These are phyloP conservation scores for Paracentrotus lividus DNA, from an alignment of 53 echinoderm and acorn worm species.

Conservation along the genomic window DNA sequence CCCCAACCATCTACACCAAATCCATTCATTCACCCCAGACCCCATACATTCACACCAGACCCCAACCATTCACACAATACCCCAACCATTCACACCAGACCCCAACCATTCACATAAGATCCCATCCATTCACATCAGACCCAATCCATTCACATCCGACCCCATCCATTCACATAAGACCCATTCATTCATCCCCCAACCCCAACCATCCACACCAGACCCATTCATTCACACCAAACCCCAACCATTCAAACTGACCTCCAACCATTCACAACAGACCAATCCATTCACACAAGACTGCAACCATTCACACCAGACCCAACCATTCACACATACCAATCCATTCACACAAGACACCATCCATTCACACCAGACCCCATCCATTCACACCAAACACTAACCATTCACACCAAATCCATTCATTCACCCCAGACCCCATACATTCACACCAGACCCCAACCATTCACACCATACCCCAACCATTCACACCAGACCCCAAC, in stretches of 20 bases:
- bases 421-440: too few relatives aligned
- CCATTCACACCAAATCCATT: too few relatives aligned
- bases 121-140: neutral
- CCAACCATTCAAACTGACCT: slow-evolving; percentile 70
- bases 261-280: slow-evolving; percentile 45
- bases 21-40: too few relatives aligned
- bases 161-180: slow-evolving; percentile 98
- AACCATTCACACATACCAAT: slow-evolving; percentile 91
- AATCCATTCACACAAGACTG: slow-evolving; percentile 97
- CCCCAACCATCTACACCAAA: too few relatives aligned
- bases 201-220: too few relatives aligned
- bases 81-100: neutral
- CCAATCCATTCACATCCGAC: slow-evolving; percentile 73
- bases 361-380: slow-evolving; percentile 96
- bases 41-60: too few relatives aligned
- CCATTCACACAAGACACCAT: slow-evolving; percentile 59
- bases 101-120: neutral
- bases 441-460: too few relatives aligned
- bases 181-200: slow-evolving; percentile 92
- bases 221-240: too few relatives aligned
- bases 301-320: slow-evolving; percentile 96
- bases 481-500: neutral
- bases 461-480: neutral
- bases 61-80: neutral
- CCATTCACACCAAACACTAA: too few relatives aligned